Evolutionary conservation across 2,797 vertebrate genomes (phyloP).

Genomic region (Spheniscus humboldti): DNA sequence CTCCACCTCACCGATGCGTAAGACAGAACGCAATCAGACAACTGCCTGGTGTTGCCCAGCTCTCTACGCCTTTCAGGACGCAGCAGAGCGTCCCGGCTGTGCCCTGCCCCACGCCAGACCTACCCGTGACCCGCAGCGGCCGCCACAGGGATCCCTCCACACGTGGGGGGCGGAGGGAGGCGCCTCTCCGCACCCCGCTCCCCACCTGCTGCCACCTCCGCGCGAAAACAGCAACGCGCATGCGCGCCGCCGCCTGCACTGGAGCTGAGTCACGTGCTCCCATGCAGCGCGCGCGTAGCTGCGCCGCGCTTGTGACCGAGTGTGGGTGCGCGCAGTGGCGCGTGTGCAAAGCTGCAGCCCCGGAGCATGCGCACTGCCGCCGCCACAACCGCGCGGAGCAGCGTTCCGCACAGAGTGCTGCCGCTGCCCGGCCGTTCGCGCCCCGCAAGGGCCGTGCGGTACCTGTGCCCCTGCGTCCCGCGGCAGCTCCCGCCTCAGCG

Average conservation of each 20-base stretch:
- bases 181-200: background rate
- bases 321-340: background rate
- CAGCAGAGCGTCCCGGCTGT: accelerated
- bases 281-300: conserved; percentile 61
- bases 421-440: background rate
- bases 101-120: background rate
- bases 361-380: conserved; percentile 26
- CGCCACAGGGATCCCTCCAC: background rate
- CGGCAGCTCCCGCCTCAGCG: background rate
- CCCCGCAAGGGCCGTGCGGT: background rate
- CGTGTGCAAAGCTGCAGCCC: background rate
- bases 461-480: background rate
- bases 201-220: background rate
- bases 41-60: accelerated
- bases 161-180: background rate
- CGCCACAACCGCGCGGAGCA: background rate
- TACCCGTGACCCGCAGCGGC: background rate
- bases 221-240: background rate
- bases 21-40: accelerated
- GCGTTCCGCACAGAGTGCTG: background rate
- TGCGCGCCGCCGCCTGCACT: conserved; percentile 25
- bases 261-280: conserved; percentile 68
- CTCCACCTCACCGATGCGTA: accelerated
- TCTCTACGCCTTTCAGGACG: background rate
- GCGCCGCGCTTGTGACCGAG: conserved; percentile 4